Evolutionary conservation across 2,888 invertebrate species (phyloP).

Genomic region (Protophormia terraenovae): DNA sequence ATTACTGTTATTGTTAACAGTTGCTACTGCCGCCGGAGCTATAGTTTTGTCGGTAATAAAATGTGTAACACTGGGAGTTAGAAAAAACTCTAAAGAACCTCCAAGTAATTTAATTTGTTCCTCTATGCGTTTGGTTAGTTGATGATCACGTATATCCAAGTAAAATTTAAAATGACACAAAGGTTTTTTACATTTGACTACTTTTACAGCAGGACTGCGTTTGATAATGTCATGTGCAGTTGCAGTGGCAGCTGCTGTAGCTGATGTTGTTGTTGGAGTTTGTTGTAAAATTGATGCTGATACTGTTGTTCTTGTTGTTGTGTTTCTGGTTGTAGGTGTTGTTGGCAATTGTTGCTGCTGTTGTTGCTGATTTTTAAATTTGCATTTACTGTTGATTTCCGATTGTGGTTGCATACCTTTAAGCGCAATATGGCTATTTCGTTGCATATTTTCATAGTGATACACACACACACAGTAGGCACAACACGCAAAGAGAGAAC

Average conservation of each 20-base stretch:
- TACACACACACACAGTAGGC: constrained; percentile 7
- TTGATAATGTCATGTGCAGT: constrained; percentile 44
- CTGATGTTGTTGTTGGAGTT: constrained; percentile 55
- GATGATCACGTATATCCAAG: constrained; percentile 88
- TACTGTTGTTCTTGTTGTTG: constrained; percentile 53
- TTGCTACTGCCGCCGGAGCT: constrained; percentile 28
- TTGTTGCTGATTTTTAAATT: constrained; percentile 74
- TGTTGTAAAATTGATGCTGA: constrained; percentile 54
- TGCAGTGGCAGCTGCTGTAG: constrained; percentile 54
- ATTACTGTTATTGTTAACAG: constrained; percentile 52
- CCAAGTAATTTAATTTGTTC: constrained; percentile 87
- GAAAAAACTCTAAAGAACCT: constrained; percentile 82
- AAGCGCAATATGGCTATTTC: constrained; percentile 78
- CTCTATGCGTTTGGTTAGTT: constrained; percentile 85
- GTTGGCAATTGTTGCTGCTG: constrained; percentile 63
- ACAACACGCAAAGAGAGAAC: neutral
- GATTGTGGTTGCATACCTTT: constrained; percentile 82
- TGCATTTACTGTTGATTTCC: constrained; percentile 79
- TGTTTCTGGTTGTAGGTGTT: constrained; percentile 51
- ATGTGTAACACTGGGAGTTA: constrained; percentile 79
- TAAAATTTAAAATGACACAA: constrained; percentile 88
- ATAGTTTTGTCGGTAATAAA: constrained; percentile 79
- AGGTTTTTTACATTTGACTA: constrained; percentile 83
- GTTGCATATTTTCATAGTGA: constrained; percentile 43
- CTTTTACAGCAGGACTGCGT: constrained; percentile 73